phyloP scores from a whole-genome alignment of 1,140 invertebrate genomes.

The Asobara japonica region DNA sequence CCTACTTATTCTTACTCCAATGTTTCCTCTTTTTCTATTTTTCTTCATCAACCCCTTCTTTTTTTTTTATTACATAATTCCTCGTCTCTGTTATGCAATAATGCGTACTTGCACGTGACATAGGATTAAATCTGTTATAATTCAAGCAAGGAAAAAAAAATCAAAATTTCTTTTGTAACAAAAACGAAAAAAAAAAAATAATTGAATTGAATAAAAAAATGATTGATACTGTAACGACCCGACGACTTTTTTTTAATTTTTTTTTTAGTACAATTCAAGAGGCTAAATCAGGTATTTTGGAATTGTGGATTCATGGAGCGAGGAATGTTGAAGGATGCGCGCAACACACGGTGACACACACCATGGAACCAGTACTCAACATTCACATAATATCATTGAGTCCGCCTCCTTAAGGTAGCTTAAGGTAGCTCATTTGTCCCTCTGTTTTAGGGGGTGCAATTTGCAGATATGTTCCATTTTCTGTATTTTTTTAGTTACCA shows the following conservation, averaged over 20 bases:
- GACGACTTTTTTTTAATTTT: constrained; percentile 9
- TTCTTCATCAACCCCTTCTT: constrained; percentile 11
- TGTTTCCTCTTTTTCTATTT: constrained; percentile 17
- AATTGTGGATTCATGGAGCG: neutral
- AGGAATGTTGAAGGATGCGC: neutral
- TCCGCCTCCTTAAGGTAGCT: too few species aligned
- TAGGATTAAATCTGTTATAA: constrained; percentile 16
- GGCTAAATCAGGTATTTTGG: neutral
- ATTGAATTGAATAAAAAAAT: constrained; percentile 10
- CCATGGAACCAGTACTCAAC: neutral
- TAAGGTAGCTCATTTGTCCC: too few species aligned
- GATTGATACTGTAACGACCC: constrained; percentile 20
- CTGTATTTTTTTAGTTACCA: too few species aligned
- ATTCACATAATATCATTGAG: neutral
- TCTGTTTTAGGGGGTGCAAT: too few species aligned
- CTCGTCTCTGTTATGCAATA: constrained; percentile 8
- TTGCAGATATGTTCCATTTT: too few species aligned
- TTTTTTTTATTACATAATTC: constrained; percentile 17
- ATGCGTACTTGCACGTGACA: constrained; percentile 9
- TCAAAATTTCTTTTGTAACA: constrained; percentile 1
- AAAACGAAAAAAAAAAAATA: too few species aligned
- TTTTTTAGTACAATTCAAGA: neutral
- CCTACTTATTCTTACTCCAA: constrained; percentile 21
- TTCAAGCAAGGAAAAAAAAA: neutral
- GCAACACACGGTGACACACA: constrained; percentile 9